Evolutionary conservation across 2,113 vertebrate genomes (phyloP), one percentile per base, ranked within the genome.

Genomic region (Chascanopsetta lugubris): DNA sequence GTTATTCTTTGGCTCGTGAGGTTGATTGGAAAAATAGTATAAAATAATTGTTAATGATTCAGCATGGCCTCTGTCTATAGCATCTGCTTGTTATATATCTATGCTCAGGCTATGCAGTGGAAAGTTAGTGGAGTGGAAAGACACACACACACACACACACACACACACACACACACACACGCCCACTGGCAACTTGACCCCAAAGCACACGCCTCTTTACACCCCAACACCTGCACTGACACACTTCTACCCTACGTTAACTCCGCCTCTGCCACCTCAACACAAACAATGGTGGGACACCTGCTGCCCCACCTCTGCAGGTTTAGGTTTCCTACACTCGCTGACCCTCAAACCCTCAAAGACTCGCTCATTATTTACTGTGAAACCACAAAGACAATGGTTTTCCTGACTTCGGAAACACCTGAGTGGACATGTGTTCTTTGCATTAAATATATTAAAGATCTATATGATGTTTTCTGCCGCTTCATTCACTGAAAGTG

Each of bases 211-310:
- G 6, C 72, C 75, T 55, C 43, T 25, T 55, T 26, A 24, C 54
- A 62, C 70, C 69, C 45, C 61, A 62, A 38, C 81, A 84, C 71
- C 84, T 80, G 77, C 71, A 67, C 42, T 3, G 80, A 82, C 80
- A 79, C 69, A 71, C 77, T 38, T 54, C 63, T 49, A 15, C 62
- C 32, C 56, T 59, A 36, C 77, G 45, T 48, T 15, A 45, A 51
- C 21, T 60, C 62, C 61, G 38, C 61, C 55, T 51, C 38, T 24
- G 18, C 15, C 26, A 56, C 80, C 50, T 38, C 22, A 8, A 55
- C 58, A 29, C 32, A 42, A 59, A 72, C 64, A 57, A 70, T 34
- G 29, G 36, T 17, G 1, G 57, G 62, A 40, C 82, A 84, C 66
- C 74, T 78, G 77, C 54, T 46, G 29, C 58, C 29, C 26, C 64